phyloP scores from a whole-genome alignment of 2,888 invertebrate genomes.

The Drosophila recens region DNA sequence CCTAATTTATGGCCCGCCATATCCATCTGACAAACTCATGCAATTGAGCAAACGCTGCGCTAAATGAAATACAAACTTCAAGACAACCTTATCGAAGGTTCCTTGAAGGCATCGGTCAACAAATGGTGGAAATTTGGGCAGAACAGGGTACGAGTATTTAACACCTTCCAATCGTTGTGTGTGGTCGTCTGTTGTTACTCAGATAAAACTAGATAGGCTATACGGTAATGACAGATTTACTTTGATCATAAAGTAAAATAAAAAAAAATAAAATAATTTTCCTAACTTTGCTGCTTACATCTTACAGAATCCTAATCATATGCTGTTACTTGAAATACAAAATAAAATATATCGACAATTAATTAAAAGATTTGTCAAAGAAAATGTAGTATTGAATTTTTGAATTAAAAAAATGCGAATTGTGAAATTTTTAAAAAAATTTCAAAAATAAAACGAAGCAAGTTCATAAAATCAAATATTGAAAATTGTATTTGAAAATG shows the following conservation, averaged over 20 bases:
- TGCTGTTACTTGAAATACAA: no score
- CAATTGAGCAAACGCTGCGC: constrained; percentile 30
- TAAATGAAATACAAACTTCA: constrained; percentile 58
- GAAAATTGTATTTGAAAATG: constrained; percentile 1
- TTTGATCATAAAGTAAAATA: constrained; percentile 17
- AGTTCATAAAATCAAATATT: neutral
- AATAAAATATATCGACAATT: no score
- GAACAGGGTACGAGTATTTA: constrained; percentile 51
- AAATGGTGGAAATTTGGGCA: constrained; percentile 13
- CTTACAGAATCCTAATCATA: no score
- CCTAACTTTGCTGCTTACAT: no score
- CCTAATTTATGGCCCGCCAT: constrained; percentile 68
- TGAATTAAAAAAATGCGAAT: no score
- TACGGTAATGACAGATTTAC: constrained; percentile 4
- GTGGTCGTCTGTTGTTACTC: constrained; percentile 37
- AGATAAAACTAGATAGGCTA: constrained; percentile 25
- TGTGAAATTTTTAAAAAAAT: no score
- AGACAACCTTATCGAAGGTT: constrained; percentile 57
- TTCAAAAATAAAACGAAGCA: neutral
- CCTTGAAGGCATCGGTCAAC: constrained; percentile 23
- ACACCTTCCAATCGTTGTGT: constrained; percentile 62
- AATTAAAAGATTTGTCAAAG: no score
- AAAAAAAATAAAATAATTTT: no score
- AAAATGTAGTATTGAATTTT: no score
- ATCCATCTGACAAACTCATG: constrained; percentile 13